Evolutionary conservation across 2,888 invertebrate species (phyloP).

Genomic region (Salticus scenicus): DNA sequence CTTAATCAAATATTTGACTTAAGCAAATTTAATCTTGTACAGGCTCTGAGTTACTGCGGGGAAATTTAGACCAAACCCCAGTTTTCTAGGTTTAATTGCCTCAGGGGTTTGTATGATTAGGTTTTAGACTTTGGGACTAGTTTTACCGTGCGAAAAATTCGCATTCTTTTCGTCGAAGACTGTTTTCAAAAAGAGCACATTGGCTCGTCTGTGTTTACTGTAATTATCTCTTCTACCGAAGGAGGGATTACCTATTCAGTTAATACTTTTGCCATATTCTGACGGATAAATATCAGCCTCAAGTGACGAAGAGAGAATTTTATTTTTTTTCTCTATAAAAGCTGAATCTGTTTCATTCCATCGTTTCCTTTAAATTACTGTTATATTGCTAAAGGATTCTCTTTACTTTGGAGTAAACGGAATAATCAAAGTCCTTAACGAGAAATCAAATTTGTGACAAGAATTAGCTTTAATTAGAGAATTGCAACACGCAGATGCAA

Average conservation of each 20-base stretch:
- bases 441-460: slow-evolving; percentile 43
- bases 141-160: slow-evolving; percentile 61
- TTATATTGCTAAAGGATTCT: slow-evolving; percentile 18
- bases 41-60: slow-evolving; percentile 56
- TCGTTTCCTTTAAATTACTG: slow-evolving; percentile 27
- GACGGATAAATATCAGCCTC: slow-evolving; percentile 65
- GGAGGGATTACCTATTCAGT: slow-evolving; percentile 62
- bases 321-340: not conserved
- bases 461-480: slow-evolving; percentile 45
- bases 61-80: slow-evolving; percentile 68
- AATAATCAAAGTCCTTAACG: slow-evolving; percentile 60
- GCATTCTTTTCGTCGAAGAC: slow-evolving; percentile 30
- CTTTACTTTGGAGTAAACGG: slow-evolving; percentile 7
- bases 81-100: slow-evolving; percentile 67
- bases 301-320: slow-evolving; percentile 24
- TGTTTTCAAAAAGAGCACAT: slow-evolving; percentile 46
- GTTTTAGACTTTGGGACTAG: slow-evolving; percentile 68
- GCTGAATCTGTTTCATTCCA: not conserved
- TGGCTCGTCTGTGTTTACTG: slow-evolving; percentile 50
- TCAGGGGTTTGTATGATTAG: slow-evolving; percentile 69
- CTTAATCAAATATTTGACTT: slow-evolving; percentile 70
- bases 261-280: slow-evolving; percentile 65
- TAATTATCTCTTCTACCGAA: slow-evolving; percentile 63
- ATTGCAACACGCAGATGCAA: not conserved
- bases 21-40: slow-evolving; percentile 68